Conservation (phyloP, 2,888 invertebrate genomes). For the Micoletzkya japonica region DNA sequence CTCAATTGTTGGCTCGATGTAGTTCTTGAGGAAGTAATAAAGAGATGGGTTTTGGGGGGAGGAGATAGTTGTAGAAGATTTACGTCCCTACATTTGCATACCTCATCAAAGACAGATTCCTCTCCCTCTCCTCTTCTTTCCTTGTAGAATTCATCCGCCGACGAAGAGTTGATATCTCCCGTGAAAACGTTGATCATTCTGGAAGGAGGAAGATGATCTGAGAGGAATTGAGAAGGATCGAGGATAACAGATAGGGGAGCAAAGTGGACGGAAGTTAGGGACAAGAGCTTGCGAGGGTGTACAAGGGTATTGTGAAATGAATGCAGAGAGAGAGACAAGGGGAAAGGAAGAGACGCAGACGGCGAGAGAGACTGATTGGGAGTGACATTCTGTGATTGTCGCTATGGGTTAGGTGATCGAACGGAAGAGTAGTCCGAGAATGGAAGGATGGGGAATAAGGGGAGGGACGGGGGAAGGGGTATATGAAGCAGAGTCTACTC, state of each 20-base stretch:
- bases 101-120: constrained; percentile 17
- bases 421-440: not conserved
- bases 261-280: too few species aligned
- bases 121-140: not conserved
- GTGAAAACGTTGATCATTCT: not conserved
- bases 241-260: too few species aligned
- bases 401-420: not conserved
- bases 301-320: too few species aligned
- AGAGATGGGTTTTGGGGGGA: not conserved
- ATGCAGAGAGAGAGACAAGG: not conserved
- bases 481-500: not conserved
- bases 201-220: too few species aligned
- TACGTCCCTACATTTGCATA: not conserved
- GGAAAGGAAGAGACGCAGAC: not conserved
- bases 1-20: too few species aligned
- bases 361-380: not conserved
- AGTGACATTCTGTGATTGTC: not conserved
- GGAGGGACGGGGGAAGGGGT: not conserved
- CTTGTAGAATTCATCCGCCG: constrained; percentile 4
- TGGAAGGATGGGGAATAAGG: not conserved
- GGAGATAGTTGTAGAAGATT: not conserved
- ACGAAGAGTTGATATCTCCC: not conserved
- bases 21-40: too few species aligned
- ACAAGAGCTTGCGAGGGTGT: too few species aligned
- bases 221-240: too few species aligned